Percentiles rank a stretch among this genome's conserved stretches.
Conservation (phyloP, 2,113 vertebrate species). For the Mugil cephalus region DNA sequence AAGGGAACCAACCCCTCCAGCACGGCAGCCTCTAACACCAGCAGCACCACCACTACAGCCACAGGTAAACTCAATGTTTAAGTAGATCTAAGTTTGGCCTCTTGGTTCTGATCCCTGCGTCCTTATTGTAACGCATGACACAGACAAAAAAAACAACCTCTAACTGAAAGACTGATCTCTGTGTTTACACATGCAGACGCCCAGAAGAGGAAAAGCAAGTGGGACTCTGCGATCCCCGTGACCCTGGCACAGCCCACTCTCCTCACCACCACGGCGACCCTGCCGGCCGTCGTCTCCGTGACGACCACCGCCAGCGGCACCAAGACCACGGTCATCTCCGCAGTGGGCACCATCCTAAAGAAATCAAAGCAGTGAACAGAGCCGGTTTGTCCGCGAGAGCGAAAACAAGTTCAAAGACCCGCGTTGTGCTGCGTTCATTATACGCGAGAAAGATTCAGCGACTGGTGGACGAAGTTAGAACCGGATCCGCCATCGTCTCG, state of each 20-base stretch:
- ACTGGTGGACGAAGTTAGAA: background rate
- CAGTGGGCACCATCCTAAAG: constrained; percentile 97
- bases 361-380: constrained; percentile 95
- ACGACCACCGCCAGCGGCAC: constrained; percentile 98
- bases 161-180: no score
- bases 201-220: constrained; percentile 99
- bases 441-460: background rate
- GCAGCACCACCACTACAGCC: constrained; percentile 86
- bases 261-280: constrained; percentile 93
- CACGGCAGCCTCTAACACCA: constrained; percentile 88
- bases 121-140: no score
- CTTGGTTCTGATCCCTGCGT: no score
- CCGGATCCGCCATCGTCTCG: background rate
- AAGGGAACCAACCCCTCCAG: constrained; percentile 91
- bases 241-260: constrained; percentile 94
- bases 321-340: constrained; percentile 98
- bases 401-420: background rate
- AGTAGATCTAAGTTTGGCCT: no score
- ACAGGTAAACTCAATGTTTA: constrained; percentile 85
- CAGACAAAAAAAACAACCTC: no score
- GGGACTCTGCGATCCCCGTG: constrained; percentile 97
- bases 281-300: constrained; percentile 95
- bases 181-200: constrained; percentile 84
- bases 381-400: background rate
- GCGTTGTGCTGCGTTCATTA: background rate